Base-by-base conservation (phyloP, 2,888 invertebrate species). In the Laothoe populi region DNA sequence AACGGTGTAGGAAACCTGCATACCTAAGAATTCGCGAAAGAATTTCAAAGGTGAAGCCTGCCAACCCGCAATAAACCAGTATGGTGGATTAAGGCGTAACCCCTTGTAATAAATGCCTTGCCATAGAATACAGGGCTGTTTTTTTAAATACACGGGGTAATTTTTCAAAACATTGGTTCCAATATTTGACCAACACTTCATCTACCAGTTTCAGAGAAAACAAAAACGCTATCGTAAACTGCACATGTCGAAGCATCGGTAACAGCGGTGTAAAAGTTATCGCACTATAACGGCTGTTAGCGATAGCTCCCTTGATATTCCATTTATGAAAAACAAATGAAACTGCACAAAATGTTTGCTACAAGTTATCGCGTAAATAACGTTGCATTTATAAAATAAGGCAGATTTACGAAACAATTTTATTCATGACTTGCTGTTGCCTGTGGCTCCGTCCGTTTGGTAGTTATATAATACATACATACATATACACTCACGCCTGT, bases 241-340 rank as follows among this genome's bases (percentile, higher is more conserved):
- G 53, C 26, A 49, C 26, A 31, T 19, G 31, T 53, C 31, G 49
- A 31, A 49, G 26, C 16, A 26, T 35, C 26, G 3, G 31, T 2
- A 53, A 53, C 53, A 53, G 19, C 11, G 35, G 31, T 19, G 53
- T 53, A 53, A 53, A 53, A 53, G 53, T 35, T 53, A 49, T 26
- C n/a, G 24, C 26, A 24, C 49, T 31, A 11, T 35, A 53, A 31
- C 19, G 46, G 11, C 35, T 53, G 53, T 19, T 53, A 35, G 19
- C 35, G 19, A 53, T 19, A 53, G 53, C 19, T 53, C 35, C 35
- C 11, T 19, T 53, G 19, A n/a, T 44, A 19, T 44, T 44, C 44
- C 8, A 44, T 19, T 44, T 42, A 42, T 42, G 42, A n/a, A 42
- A 42, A 16, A 16, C n/a, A 42, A 42, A 42, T 42, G 42, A 16